Evolutionary conservation across 2,888 invertebrate species (phyloP).

Genomic region (Leptinotarsa haldemani): DNA sequence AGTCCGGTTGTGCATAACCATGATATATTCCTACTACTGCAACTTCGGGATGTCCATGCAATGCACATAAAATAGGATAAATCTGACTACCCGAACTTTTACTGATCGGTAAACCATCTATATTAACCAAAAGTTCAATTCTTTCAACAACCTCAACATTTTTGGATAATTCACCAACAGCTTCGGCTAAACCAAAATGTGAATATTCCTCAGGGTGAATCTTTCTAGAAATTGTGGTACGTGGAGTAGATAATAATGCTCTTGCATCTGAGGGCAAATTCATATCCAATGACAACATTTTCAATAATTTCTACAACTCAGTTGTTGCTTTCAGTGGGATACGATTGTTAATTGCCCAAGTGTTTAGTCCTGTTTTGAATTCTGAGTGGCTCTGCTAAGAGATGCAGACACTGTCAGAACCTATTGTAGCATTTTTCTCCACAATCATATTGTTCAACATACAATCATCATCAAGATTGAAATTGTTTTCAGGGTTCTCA

Average conservation of each 20-base stretch:
- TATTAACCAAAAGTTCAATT: not conserved
- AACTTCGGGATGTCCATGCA: conserved; percentile 1
- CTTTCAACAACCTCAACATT: not conserved
- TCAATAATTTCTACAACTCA: not conserved
- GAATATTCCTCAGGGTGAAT: conserved; percentile 5
- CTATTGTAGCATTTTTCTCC: not conserved
- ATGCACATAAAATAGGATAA: not conserved
- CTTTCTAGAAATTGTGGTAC: not conserved
- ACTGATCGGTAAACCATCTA: not conserved
- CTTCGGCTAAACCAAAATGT: conserved; percentile 1
- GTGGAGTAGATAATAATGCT: not conserved
- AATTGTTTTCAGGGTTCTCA: not conserved
- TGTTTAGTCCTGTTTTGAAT: not conserved
- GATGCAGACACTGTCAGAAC: not conserved
- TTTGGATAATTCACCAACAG: not conserved
- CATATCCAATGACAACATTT: not conserved
- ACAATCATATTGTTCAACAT: not conserved
- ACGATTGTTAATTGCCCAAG: conserved; percentile 1
- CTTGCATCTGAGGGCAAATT: conserved; percentile 3
- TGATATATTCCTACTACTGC: conserved; percentile 25
- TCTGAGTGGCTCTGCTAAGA: not conserved
- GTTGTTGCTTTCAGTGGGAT: not conserved
- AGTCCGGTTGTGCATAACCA: conserved; percentile 30
- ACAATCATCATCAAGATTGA: not conserved
- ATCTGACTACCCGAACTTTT: not conserved